Evolutionary conservation across 2,888 invertebrate genomes (phyloP).

Genomic region (Mantis religiosa): DNA sequence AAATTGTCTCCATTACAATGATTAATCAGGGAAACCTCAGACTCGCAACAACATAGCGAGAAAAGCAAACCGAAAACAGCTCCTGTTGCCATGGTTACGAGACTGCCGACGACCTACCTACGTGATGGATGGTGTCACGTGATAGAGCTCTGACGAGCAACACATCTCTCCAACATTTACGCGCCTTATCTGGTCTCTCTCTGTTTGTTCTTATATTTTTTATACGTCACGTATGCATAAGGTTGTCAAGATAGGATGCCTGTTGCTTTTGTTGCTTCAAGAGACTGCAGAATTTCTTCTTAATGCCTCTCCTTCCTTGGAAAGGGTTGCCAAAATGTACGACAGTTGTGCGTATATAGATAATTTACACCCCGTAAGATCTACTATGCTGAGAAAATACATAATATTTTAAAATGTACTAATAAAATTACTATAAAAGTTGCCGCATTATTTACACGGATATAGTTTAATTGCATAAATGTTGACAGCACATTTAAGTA

Average conservation of each 20-base stretch:
- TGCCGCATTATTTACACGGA: too few species aligned
- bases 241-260: neutral
- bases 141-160: neutral
- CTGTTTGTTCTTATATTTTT: neutral
- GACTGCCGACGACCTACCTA: neutral
- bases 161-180: neutral
- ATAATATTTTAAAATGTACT: too few species aligned
- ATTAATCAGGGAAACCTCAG: neutral
- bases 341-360: neutral
- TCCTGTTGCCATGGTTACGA: neutral
- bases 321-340: too few species aligned
- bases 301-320: neutral
- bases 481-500: too few species aligned
- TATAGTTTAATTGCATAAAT: too few species aligned
- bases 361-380: too few species aligned
- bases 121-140: neutral
- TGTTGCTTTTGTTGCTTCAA: neutral
- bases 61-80: neutral
- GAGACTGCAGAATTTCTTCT: neutral
- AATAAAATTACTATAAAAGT: too few species aligned
- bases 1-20: neutral
- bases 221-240: neutral
- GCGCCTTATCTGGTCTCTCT: too few species aligned
- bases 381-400: too few species aligned
- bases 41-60: neutral